Percentiles rank a stretch among this genome's conserved stretches.
These are phyloP conservation scores for Nymphalis urticae DNA, from an alignment of 2,888 invertebrate genomes.

Conservation along the genomic window DNA sequence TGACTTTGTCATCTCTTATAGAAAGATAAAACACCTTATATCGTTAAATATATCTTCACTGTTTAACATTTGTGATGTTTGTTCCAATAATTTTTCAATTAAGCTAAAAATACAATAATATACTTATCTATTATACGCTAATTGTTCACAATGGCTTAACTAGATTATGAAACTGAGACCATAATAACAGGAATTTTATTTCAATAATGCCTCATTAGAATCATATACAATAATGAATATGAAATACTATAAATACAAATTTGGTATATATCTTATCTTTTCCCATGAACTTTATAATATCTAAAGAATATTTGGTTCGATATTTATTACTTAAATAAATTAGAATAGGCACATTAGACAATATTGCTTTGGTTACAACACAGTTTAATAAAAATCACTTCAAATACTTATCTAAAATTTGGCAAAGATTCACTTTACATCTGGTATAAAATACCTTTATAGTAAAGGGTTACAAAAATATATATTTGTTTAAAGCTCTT, in stretches of 20 bases:
- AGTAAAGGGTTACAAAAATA: slow-evolving; percentile 69
- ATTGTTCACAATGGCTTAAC: slow-evolving; percentile 63
- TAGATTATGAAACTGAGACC: slow-evolving; percentile 57
- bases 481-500: slow-evolving; percentile 64
- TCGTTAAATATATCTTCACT: slow-evolving; percentile 38
- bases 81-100: slow-evolving; percentile 40
- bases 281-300: slow-evolving; percentile 51
- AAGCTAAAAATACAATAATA: slow-evolving; percentile 34
- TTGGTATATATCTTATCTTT: slow-evolving; percentile 44
- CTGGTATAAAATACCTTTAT: slow-evolving; percentile 57
- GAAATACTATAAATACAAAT: slow-evolving; percentile 42
- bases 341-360: slow-evolving; percentile 72
- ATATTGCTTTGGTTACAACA: slow-evolving; percentile 80
- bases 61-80: slow-evolving; percentile 55
- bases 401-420: slow-evolving; percentile 75
- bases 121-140: slow-evolving; percentile 47
- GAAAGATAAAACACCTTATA: slow-evolving; percentile 32
- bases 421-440: slow-evolving; percentile 68
- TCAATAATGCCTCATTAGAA: slow-evolving; percentile 38
- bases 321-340: slow-evolving; percentile 52
- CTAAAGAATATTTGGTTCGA: slow-evolving; percentile 71
- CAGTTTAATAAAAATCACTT: slow-evolving; percentile 72
- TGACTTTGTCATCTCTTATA: slow-evolving; percentile 42
- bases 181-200: slow-evolving; percentile 47
- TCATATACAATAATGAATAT: slow-evolving; percentile 34